phyloP scores from a whole-genome alignment of 2,797 vertebrate species.

The Allobates femoralis region DNA sequence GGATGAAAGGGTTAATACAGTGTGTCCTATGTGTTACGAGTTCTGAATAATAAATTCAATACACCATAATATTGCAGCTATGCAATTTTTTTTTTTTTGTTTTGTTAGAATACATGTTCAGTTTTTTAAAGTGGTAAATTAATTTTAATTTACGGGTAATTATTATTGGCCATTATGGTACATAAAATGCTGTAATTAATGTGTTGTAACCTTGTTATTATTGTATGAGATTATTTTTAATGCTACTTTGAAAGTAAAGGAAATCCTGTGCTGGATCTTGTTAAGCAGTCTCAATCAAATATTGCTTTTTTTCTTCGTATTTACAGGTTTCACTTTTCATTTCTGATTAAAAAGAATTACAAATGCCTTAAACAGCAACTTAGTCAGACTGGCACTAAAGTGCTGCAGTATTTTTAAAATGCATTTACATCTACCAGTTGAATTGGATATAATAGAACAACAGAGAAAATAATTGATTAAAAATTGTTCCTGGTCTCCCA shows the following conservation, averaged over 20 bases:
- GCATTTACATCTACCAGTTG: background rate
- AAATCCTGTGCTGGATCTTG: conserved; percentile 24
- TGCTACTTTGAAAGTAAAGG: conserved; percentile 30
- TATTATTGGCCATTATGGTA: conserved; percentile 59
- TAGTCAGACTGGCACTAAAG: background rate
- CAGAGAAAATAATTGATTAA: background rate
- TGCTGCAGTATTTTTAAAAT: background rate
- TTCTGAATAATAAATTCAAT: conserved; percentile 69
- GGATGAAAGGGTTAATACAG: conserved; percentile 59
- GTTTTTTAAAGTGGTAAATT: conserved; percentile 59
- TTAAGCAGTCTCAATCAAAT: conserved; percentile 22
- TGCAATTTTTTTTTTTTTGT: conserved; percentile 72
- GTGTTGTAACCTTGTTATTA: conserved; percentile 46
- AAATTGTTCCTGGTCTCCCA: background rate
- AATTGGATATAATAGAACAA: background rate
- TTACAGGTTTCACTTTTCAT: too few species aligned
- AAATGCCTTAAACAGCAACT: background rate
- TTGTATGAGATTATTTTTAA: conserved; percentile 20
- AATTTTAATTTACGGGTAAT: conserved; percentile 59
- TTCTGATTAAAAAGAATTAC: too few species aligned
- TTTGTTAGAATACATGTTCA: conserved; percentile 46
- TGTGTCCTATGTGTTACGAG: conserved; percentile 68
- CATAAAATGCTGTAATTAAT: conserved; percentile 45
- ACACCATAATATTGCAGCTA: conserved; percentile 78
- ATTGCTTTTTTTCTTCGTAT: too few species aligned